Percentiles rank a stretch among this genome's conserved stretches.
Conservation (phyloP, 2,888 invertebrate species). For the Pyrrhosoma nymphula region DNA sequence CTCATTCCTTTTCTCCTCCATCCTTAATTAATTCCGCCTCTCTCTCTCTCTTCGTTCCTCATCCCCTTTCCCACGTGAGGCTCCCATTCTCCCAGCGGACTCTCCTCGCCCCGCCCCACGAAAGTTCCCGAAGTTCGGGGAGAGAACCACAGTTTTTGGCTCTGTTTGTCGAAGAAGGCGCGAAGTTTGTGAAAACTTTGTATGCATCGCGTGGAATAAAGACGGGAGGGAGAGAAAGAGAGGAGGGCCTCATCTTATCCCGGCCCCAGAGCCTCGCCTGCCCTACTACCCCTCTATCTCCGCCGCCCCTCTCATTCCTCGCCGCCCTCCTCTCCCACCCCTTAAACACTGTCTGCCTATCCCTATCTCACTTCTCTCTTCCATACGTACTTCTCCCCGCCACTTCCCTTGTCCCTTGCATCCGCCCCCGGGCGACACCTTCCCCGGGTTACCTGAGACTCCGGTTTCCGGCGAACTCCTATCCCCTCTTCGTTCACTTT, state of each 20-base stretch:
- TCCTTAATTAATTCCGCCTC: conserved; percentile 62
- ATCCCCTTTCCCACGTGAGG: conserved; percentile 18
- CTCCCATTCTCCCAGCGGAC: conserved; percentile 20
- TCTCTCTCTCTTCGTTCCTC: conserved; percentile 31
- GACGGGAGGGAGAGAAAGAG: background rate
- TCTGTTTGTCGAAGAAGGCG: conserved; percentile 38
- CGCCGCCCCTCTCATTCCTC: background rate
- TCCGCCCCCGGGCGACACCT: background rate
- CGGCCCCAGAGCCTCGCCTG: conserved; percentile 4
- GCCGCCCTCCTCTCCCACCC: background rate
- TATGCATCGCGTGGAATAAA: conserved; percentile 36
- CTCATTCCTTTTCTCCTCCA: conserved; percentile 30
- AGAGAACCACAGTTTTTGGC: conserved; percentile 43
- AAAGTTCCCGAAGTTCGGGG: background rate
- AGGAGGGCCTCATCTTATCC: conserved; percentile 17
- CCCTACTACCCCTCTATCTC: background rate
- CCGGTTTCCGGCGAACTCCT: background rate
- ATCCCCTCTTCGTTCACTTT: background rate
- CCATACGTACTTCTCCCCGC: background rate
- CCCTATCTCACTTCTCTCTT: background rate
- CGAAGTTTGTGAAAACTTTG: conserved; percentile 49
- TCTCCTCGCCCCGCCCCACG: background rate
- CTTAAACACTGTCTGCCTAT: background rate
- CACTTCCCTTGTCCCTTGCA: background rate
- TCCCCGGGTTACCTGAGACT: conserved; percentile 28